phyloP scores from a whole-genome alignment of 1,140 invertebrate genomes.

The Cydia amplana region DNA sequence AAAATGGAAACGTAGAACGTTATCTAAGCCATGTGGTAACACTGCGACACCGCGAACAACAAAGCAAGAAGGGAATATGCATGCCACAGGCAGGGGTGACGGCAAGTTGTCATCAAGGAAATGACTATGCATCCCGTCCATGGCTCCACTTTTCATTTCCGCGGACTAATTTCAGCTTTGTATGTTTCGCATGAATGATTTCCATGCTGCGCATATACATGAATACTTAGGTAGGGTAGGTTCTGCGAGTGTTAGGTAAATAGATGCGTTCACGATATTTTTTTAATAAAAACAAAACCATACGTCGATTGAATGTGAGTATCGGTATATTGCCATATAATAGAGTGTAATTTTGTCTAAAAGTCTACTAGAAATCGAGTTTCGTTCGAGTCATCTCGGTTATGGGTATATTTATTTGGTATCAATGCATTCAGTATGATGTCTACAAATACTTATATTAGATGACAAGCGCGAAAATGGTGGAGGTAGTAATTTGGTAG shows the following conservation, averaged over 20 bases:
- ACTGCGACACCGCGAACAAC: not conserved
- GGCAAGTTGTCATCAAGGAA: not conserved
- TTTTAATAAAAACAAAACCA: not conserved
- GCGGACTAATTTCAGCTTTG: slow-evolving; percentile 2
- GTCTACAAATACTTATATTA: no score
- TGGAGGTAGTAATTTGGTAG: no score
- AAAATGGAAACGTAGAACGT: not conserved
- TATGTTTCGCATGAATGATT: not conserved
- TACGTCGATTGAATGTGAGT: no score
- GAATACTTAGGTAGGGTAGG: not conserved
- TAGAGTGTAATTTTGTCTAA: no score
- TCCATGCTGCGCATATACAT: no score
- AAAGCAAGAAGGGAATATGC: slow-evolving; percentile 2
- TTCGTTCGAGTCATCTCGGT: no score
- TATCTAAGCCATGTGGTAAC: not conserved
- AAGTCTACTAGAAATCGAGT: no score
- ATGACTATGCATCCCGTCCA: slow-evolving; percentile 11
- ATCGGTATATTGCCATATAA: no score
- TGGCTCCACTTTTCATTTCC: slow-evolving; percentile 1
- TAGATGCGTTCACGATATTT: no score
- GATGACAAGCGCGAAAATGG: no score
- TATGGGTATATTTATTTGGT: no score
- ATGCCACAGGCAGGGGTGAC: not conserved
- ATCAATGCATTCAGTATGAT: no score
- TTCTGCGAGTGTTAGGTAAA: not conserved